phyloP scores from a whole-genome alignment of 2,888 invertebrate genomes.

The Pimpla rufipes region DNA sequence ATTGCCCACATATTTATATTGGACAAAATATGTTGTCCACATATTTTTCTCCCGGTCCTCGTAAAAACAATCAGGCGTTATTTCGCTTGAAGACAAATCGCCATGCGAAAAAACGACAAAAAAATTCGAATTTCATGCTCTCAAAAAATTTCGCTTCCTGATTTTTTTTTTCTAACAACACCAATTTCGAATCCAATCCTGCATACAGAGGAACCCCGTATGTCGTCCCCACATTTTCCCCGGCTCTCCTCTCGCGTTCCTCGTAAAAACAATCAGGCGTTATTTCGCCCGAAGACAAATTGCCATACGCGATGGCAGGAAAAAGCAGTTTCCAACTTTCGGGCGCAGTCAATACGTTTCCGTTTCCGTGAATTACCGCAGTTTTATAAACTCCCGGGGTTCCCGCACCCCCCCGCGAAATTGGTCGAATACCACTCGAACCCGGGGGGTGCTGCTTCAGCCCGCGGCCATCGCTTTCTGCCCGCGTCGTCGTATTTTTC shows the following conservation, averaged over 20 bases:
- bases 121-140: no score
- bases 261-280: slow-evolving; percentile 21
- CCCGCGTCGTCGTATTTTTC: slow-evolving; percentile 40
- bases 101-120: no score
- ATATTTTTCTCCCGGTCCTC: neutral
- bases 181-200: no score
- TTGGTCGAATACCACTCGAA: slow-evolving; percentile 55
- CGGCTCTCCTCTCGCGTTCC: neutral
- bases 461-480: slow-evolving; percentile 31
- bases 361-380: slow-evolving; percentile 50
- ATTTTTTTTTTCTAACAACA: no score
- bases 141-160: no score
- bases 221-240: neutral
- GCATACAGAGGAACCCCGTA: neutral
- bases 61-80: slow-evolving; percentile 22
- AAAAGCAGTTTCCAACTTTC: slow-evolving; percentile 30
- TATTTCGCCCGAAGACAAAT: slow-evolving; percentile 18
- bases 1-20: no score
- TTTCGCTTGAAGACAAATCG: slow-evolving; percentile 17
- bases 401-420: slow-evolving; percentile 27
- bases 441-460: slow-evolving; percentile 41
- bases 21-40: neutral
- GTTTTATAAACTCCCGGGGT: slow-evolving; percentile 47
- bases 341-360: slow-evolving; percentile 7
- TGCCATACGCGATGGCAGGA: neutral